phyloP scores from a whole-genome alignment of 2,888 invertebrate genomes.

The Panzeria rudis region DNA sequence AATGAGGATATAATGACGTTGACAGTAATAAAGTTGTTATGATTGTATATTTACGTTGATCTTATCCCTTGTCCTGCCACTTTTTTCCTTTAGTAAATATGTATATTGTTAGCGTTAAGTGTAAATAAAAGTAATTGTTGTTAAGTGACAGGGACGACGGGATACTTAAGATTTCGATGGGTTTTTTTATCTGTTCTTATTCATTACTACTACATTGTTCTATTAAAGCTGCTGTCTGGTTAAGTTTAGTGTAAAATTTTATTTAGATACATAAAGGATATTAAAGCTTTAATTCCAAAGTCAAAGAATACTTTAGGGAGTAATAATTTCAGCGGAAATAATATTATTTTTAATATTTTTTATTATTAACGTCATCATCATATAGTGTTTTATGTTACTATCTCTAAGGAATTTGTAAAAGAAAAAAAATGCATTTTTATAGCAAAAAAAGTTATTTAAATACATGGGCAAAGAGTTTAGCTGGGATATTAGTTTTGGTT shows the following conservation, averaged over 20 bases:
- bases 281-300: not conserved
- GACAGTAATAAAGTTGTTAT: slow-evolving; percentile 37
- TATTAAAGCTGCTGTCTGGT: not conserved
- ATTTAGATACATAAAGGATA: slow-evolving; percentile 4
- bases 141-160: slow-evolving; percentile 39
- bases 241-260: not conserved
- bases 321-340: too few relatives aligned
- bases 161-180: slow-evolving; percentile 38
- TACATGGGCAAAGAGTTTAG: too few relatives aligned
- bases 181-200: slow-evolving; percentile 12
- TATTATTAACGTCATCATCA: too few relatives aligned
- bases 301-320: too few relatives aligned
- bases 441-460: too few relatives aligned
- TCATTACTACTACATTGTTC: slow-evolving; percentile 3
- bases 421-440: too few relatives aligned
- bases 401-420: too few relatives aligned
- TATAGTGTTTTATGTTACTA: not conserved
- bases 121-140: slow-evolving; percentile 63
- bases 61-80: slow-evolving; percentile 6
- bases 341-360: too few relatives aligned
- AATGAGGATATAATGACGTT: slow-evolving; percentile 25
- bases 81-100: not conserved
- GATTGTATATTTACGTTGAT: slow-evolving; percentile 31
- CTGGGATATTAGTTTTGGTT: too few relatives aligned
- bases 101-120: slow-evolving; percentile 55